These are phyloP conservation scores for Pipistrellus nathusii DNA, from an alignment of 2,797 vertebrate species.

Conservation along the genomic window DNA sequence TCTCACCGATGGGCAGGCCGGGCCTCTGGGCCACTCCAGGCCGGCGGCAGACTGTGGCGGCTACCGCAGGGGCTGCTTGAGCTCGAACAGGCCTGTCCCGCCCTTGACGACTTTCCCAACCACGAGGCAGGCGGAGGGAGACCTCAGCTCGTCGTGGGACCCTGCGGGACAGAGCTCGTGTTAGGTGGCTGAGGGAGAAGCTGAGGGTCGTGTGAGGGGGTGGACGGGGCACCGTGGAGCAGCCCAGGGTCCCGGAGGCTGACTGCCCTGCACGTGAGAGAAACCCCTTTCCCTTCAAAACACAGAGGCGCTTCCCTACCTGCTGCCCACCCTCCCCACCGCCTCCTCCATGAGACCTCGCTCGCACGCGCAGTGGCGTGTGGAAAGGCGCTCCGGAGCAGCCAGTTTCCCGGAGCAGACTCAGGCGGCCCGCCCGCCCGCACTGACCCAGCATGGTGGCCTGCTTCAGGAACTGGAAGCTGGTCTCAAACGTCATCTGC, in stretches of 20 bases:
- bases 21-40: not conserved
- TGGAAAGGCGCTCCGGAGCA: not conserved
- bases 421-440: not conserved
- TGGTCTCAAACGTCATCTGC: slow-evolving; percentile 99
- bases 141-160: slow-evolving; percentile 92
- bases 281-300: not conserved
- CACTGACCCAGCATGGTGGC: slow-evolving; percentile 95
- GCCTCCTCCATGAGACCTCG: not conserved
- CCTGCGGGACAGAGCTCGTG: slow-evolving; percentile 86
- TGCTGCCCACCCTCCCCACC: not conserved
- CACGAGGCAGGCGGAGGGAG: slow-evolving; percentile 96
- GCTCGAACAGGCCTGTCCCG: slow-evolving; percentile 97
- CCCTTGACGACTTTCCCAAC: slow-evolving; percentile 97
- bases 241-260: not conserved
- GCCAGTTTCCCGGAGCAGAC: not conserved
- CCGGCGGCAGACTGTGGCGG: accelerated
- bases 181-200: not conserved
- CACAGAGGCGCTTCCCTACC: not conserved
- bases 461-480: slow-evolving; percentile 97
- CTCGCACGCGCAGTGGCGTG: accelerated
- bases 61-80: slow-evolving; percentile 96
- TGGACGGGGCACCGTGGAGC: not conserved
- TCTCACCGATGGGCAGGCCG: not conserved
- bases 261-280: not conserved
- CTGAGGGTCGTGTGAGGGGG: not conserved